Conservation (phyloP, 2,797 vertebrate genomes). For the Xiphorhynchus erythropygius region DNA sequence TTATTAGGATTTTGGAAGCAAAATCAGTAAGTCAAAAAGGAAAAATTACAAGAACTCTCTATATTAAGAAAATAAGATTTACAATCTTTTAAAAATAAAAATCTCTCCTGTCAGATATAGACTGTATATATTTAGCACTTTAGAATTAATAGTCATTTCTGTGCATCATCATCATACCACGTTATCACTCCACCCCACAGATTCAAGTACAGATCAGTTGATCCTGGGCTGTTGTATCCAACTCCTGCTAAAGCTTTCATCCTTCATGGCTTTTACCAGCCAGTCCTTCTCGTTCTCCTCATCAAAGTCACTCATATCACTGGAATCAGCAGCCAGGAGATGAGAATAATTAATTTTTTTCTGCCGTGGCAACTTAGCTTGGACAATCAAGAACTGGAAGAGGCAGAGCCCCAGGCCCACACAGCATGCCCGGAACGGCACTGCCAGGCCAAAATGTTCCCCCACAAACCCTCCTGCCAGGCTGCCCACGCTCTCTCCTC, state of each 20-base stretch:
- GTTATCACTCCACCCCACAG: not conserved
- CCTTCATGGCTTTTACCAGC: constrained; percentile 87
- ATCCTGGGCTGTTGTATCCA: not conserved
- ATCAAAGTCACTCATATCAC: constrained; percentile 86
- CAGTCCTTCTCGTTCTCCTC: constrained; percentile 87
- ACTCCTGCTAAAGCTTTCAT: constrained; percentile 73
- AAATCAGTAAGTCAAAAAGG: not conserved
- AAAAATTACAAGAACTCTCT: not conserved
- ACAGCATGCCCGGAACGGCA: constrained; percentile 69
- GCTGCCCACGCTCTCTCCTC: constrained; percentile 47
- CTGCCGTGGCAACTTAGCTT: constrained; percentile 81
- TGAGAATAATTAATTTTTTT: constrained; percentile 88
- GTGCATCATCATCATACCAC: not conserved
- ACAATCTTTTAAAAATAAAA: not conserved
- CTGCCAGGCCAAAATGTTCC: constrained; percentile 68
- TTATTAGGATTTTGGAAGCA: not conserved
- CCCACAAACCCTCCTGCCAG: constrained; percentile 78
- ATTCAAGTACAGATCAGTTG: not conserved
- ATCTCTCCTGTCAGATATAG: not conserved
- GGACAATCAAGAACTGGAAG: constrained; percentile 75
- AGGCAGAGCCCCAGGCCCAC: constrained; percentile 78
- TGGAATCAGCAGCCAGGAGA: constrained; percentile 82
- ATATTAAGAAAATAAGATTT: constrained; percentile 26
- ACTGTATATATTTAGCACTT: not conserved
- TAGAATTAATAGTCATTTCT: not conserved